These are phyloP conservation scores for Kryptopterus vitreolus DNA, from an alignment of 2,797 vertebrate species.

Conservation along the genomic window DNA sequence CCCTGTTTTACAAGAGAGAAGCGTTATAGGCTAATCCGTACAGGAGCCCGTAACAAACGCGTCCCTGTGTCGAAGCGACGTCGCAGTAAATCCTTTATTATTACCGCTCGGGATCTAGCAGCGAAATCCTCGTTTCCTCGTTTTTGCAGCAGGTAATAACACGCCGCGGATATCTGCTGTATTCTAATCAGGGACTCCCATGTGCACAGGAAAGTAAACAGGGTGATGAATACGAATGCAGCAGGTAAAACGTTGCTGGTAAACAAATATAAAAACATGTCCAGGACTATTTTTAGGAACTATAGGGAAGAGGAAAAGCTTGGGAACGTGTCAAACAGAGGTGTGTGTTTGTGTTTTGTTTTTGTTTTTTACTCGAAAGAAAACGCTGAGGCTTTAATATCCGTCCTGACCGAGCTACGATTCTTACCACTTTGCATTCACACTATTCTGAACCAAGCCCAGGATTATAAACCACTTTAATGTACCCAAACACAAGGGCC, in stretches of 20 bases:
- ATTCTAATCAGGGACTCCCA: conserved; percentile 9
- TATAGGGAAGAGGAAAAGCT: not conserved
- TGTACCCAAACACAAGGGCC: not conserved
- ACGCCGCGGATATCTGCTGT: conserved; percentile 1
- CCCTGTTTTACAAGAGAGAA: conserved; percentile 16
- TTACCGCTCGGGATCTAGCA: not conserved
- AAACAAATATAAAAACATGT: not conserved
- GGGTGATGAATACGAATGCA: conserved; percentile 9
- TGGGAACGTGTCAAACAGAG: not conserved
- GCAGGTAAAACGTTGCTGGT: not conserved
- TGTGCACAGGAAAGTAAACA: not conserved
- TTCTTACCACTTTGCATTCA: not conserved
- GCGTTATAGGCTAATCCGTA: conserved; percentile 34
- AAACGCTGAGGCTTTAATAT: not conserved
- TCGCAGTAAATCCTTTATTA: conserved; percentile 23
- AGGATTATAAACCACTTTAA: not conserved
- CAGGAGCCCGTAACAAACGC: conserved; percentile 21
- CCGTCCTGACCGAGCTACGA: not conserved
- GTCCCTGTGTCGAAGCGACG: conserved; percentile 9
- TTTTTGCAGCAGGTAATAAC: conserved; percentile 24
- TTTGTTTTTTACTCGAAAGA: not conserved
- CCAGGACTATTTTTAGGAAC: not conserved
- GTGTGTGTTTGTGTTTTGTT: not conserved
- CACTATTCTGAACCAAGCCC: not conserved
- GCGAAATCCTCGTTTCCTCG: not conserved